These are phyloP conservation scores for Zoroaster sp. DNA, from an alignment of 53 echinoderm and acorn worm species.

Conservation along the genomic window DNA sequence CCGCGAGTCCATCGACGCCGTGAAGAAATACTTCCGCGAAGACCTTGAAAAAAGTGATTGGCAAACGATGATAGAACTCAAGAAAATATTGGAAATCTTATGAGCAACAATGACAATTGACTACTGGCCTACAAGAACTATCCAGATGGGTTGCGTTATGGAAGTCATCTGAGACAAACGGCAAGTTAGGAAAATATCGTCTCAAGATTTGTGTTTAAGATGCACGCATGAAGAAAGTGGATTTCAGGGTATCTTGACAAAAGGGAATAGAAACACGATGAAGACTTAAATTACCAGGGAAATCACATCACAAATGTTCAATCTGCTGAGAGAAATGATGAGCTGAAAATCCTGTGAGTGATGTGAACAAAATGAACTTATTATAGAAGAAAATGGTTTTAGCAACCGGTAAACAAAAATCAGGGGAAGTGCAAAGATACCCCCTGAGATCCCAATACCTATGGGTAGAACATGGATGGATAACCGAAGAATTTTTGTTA, in stretches of 20 bases:
- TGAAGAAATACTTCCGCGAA: constrained; percentile 94
- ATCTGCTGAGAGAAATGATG: too few relatives aligned
- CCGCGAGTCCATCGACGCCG: constrained; percentile 95
- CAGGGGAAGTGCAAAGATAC: too few relatives aligned
- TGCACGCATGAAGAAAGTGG: background rate
- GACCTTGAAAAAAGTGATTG: constrained; percentile 95
- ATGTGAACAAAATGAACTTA: too few relatives aligned
- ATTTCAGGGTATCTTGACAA: background rate
- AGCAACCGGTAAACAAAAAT: too few relatives aligned
- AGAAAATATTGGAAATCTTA: constrained; percentile 84
- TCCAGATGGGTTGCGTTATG: background rate
- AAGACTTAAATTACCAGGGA: too few relatives aligned
- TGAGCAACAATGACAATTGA: constrained; percentile 42
- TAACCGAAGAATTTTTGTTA: too few relatives aligned
- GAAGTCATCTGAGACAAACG: background rate
- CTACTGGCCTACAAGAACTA: background rate
- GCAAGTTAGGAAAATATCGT: background rate
- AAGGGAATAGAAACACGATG: background rate
- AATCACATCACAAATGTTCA: too few relatives aligned
- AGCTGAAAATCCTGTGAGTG: too few relatives aligned
- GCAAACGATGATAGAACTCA: constrained; percentile 97
- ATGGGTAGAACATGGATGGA: too few relatives aligned
- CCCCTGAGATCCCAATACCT: too few relatives aligned
- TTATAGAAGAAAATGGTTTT: too few relatives aligned
- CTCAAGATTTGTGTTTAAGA: background rate